Evolutionary conservation across 2,888 invertebrate genomes (phyloP).

Genomic region (Coelopa pilipes): DNA sequence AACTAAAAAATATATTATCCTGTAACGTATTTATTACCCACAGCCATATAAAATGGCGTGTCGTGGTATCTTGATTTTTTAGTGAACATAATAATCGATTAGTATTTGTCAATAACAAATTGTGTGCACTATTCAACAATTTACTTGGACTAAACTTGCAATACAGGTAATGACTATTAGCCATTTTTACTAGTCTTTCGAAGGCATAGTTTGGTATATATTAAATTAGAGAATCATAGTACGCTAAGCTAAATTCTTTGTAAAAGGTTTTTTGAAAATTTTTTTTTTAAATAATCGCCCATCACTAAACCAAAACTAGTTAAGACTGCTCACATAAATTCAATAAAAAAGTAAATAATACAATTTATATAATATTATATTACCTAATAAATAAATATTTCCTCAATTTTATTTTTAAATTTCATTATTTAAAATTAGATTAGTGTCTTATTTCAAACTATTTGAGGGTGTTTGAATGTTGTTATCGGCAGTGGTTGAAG

Average conservation of each 20-base stretch:
- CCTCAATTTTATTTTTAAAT: slow-evolving; percentile 30
- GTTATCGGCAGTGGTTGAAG: slow-evolving; percentile 65
- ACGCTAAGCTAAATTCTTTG: slow-evolving; percentile 6
- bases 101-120: background rate
- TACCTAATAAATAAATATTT: slow-evolving; percentile 30
- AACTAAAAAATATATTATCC: background rate
- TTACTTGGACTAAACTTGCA: background rate
- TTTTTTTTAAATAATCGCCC: slow-evolving; percentile 17
- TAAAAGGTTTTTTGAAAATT: background rate
- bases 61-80: background rate
- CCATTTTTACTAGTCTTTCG: slow-evolving; percentile 6
- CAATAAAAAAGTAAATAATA: slow-evolving; percentile 24
- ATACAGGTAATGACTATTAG: slow-evolving; percentile 4
- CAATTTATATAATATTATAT: slow-evolving; percentile 33
- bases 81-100: background rate
- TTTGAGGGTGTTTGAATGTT: slow-evolving; percentile 59
- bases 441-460: slow-evolving; percentile 52
- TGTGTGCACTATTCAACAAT: background rate
- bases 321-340: background rate
- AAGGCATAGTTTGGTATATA: slow-evolving; percentile 20
- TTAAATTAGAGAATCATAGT: slow-evolving; percentile 22
- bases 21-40: background rate
- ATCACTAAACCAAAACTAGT: slow-evolving; percentile 17
- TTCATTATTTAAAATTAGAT: slow-evolving; percentile 32
- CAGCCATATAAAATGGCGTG: background rate